These are phyloP conservation scores for Heliothis subflexa DNA, from an alignment of 1,140 invertebrate species.

Conservation along the genomic window DNA sequence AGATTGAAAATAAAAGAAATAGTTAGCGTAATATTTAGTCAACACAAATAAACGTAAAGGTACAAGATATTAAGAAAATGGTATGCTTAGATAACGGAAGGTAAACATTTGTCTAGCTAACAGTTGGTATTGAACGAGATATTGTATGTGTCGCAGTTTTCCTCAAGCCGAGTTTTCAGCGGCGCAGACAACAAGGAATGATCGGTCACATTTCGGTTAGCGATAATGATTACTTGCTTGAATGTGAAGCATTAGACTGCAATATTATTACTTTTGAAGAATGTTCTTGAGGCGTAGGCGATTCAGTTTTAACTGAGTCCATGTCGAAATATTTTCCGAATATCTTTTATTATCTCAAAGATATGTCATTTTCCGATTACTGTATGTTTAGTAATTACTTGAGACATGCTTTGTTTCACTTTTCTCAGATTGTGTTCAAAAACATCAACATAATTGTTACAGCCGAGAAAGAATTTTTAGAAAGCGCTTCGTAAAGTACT, in stretches of 20 bases:
- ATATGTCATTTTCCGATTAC: not conserved
- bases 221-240: not conserved
- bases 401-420: slow-evolving; percentile 12
- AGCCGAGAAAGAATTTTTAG: slow-evolving; percentile 33
- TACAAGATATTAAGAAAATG: slow-evolving; percentile 15
- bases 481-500: slow-evolving; percentile 36
- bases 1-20: not conserved
- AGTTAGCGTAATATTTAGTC: not conserved
- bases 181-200: slow-evolving; percentile 8
- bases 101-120: slow-evolving; percentile 32
- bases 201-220: slow-evolving; percentile 3
- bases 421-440: slow-evolving; percentile 16
- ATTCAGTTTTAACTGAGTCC: too few species aligned
- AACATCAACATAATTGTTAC: slow-evolving; percentile 18
- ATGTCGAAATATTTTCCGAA: too few species aligned
- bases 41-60: slow-evolving; percentile 10
- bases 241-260: not conserved
- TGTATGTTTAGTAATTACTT: slow-evolving; percentile 2
- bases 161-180: slow-evolving; percentile 4
- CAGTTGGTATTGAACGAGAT: slow-evolving; percentile 26
- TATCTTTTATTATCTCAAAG: too few species aligned
- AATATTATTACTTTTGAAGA: too few species aligned
- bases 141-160: slow-evolving; percentile 27
- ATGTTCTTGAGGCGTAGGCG: too few species aligned
- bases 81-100: slow-evolving; percentile 26